phyloP scores from a whole-genome alignment of 2,888 invertebrate species.

The Pandemis cinnamomeana region DNA sequence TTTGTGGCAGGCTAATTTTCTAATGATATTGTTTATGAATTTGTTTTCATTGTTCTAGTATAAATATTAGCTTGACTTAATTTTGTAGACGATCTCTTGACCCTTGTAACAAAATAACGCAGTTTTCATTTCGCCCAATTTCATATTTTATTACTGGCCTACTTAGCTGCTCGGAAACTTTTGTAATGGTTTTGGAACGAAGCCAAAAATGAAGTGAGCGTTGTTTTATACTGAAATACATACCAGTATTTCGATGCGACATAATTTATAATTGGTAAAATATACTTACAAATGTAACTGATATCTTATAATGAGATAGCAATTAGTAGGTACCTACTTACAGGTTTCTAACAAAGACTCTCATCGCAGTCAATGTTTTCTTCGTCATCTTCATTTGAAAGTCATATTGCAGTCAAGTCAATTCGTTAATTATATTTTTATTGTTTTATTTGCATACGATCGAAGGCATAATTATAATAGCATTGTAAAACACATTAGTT shows the following conservation, averaged over 20 bases:
- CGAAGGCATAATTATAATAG: too few relatives aligned
- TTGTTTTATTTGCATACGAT: too few relatives aligned
- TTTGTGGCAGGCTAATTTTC: not conserved
- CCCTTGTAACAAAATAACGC: slow-evolving; percentile 44
- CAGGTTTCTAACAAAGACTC: too few relatives aligned
- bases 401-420: too few relatives aligned
- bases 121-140: slow-evolving; percentile 57
- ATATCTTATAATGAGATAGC: not conserved
- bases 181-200: slow-evolving; percentile 75
- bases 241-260: slow-evolving; percentile 14
- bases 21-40: not conserved
- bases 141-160: slow-evolving; percentile 73
- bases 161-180: slow-evolving; percentile 71
- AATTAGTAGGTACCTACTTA: too few relatives aligned
- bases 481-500: too few relatives aligned
- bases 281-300: not conserved
- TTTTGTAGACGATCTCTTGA: slow-evolving; percentile 11
- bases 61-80: slow-evolving; percentile 1
- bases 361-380: too few relatives aligned
- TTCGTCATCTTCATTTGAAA: too few relatives aligned
- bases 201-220: slow-evolving; percentile 62
- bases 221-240: slow-evolving; percentile 48
- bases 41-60: not conserved
- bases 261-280: slow-evolving; percentile 10
- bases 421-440: too few relatives aligned